Percentiles rank a stretch among this genome's conserved stretches.
These are phyloP conservation scores for Lepidochrysops patricia DNA, from an alignment of 2,888 invertebrate genomes.

Conservation along the genomic window DNA sequence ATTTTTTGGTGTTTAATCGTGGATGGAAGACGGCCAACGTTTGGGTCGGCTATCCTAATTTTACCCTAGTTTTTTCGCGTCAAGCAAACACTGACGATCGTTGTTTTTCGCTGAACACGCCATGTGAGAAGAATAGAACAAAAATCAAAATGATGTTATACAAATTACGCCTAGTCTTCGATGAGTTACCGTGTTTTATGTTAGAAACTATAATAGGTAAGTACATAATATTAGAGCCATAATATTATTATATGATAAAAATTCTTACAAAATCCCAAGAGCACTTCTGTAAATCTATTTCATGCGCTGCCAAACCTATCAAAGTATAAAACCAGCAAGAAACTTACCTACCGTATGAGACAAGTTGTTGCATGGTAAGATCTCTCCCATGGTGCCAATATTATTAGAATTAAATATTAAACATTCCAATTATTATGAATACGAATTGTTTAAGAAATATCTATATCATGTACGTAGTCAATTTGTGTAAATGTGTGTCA, in stretches of 20 bases:
- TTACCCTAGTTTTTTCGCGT: no score
- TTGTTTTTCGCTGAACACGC: no score
- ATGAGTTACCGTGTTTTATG: not conserved
- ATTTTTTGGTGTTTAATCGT: no score
- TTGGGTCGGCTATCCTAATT: no score
- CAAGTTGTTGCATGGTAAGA: slow-evolving; percentile 14
- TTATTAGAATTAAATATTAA: slow-evolving; percentile 20
- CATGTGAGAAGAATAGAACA: not conserved
- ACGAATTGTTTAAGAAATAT: not conserved
- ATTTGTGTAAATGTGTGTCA: slow-evolving; percentile 20
- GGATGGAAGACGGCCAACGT: no score
- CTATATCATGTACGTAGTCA: slow-evolving; percentile 18
- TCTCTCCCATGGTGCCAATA: slow-evolving; percentile 31
- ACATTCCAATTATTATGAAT: not conserved
- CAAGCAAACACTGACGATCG: no score
- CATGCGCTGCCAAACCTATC: not conserved
- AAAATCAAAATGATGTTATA: not conserved
- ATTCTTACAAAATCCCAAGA: no score
- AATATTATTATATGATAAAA: not conserved
- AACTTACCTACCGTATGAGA: slow-evolving; percentile 2
- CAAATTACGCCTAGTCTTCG: not conserved
- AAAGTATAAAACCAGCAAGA: not conserved
- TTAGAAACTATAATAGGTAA: no score
- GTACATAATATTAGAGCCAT: no score
- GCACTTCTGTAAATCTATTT: not conserved